Evolutionary conservation across 1,140 invertebrate genomes (phyloP).

Genomic region (Euschistus heros): DNA sequence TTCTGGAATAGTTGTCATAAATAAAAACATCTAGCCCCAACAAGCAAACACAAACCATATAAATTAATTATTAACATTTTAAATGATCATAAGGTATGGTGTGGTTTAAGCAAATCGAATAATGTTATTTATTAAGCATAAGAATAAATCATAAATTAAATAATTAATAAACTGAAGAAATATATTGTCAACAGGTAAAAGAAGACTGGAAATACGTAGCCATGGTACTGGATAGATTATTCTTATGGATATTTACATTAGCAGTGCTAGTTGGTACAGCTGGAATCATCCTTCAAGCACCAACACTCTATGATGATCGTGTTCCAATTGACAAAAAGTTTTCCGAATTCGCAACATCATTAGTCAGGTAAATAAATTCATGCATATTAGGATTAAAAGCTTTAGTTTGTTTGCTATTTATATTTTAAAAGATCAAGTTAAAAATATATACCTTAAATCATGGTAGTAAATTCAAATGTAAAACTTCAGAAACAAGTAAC

Average conservation of each 20-base stretch:
- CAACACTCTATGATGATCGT: slow-evolving; percentile 79
- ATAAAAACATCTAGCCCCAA: no score
- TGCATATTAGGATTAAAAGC: no score
- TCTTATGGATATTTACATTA: slow-evolving; percentile 92
- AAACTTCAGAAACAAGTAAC: no score
- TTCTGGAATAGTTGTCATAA: no score
- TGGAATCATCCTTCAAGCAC: slow-evolving; percentile 83
- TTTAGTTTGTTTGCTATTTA: no score
- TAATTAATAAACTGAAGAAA: no score
- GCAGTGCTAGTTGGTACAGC: slow-evolving; percentile 88
- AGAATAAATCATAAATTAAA: no score
- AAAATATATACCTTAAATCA: no score
- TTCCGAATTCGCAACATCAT: slow-evolving; percentile 66
- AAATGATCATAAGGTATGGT: not conserved
- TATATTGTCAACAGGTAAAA: slow-evolving; percentile 50
- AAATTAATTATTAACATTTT: not conserved
- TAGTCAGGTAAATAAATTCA: slow-evolving; percentile 44
- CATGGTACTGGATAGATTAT: slow-evolving; percentile 92
- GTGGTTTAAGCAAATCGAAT: not conserved
- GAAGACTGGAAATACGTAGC: slow-evolving; percentile 98
- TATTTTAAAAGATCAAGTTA: no score
- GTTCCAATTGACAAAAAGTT: slow-evolving; percentile 78
- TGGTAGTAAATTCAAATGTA: no score
- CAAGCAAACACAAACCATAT: no score
- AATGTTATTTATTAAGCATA: not conserved